Conservation (phyloP, 2,888 invertebrate genomes). For the Eupelmus urozonus region DNA sequence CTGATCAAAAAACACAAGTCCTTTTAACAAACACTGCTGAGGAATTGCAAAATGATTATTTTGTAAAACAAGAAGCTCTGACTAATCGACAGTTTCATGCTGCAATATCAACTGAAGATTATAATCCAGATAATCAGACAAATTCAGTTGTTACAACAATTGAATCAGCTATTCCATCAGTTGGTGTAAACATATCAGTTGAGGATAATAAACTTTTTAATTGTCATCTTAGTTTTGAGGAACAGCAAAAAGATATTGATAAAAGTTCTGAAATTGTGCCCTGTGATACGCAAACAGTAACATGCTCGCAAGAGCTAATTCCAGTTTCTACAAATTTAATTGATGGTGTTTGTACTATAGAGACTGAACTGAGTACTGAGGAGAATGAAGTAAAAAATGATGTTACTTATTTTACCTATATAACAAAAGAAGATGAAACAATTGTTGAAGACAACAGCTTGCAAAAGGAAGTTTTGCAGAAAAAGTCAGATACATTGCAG, state of each 20-base stretch:
- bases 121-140: conserved; percentile 61
- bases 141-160: conserved; percentile 55
- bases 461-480: conserved; percentile 66
- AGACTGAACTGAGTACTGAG: conserved; percentile 34
- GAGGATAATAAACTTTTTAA: conserved; percentile 65
- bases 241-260: conserved; percentile 52
- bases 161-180: conserved; percentile 44
- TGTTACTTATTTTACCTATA: conserved; percentile 52
- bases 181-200: conserved; percentile 55
- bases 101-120: conserved; percentile 65
- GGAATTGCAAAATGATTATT: conserved; percentile 67
- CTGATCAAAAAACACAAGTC: conserved; percentile 68
- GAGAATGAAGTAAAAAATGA: conserved; percentile 50
- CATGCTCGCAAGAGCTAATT: conserved; percentile 59
- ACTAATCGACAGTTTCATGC: conserved; percentile 61
- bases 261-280: conserved; percentile 50
- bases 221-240: conserved; percentile 66
- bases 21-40: conserved; percentile 66
- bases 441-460: conserved; percentile 60
- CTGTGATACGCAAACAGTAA: conserved; percentile 53
- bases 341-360: conserved; percentile 52
- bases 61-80: conserved; percentile 70
- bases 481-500: conserved; percentile 68
- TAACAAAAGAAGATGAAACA: conserved; percentile 58
- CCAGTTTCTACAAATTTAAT: conserved; percentile 59